Evolutionary conservation across 2,888 invertebrate species (phyloP).

Genomic region (Neoitamus cyanurus): DNA sequence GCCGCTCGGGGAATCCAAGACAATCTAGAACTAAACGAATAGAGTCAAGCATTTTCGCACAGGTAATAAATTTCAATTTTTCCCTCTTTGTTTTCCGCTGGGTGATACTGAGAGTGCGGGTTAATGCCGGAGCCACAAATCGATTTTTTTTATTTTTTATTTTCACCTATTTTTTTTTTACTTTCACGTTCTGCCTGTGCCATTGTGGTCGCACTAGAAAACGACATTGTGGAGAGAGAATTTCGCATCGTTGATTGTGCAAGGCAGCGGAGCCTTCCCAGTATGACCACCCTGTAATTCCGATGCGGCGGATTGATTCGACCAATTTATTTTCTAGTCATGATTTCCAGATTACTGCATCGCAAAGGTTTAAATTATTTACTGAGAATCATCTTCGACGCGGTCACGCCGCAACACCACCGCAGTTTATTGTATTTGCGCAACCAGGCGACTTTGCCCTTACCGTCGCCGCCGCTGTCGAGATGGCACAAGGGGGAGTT

Average conservation of each 20-base stretch:
- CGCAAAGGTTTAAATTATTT: conserved; percentile 30
- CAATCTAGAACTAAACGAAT: conserved; percentile 43
- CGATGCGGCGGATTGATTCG: conserved; percentile 34
- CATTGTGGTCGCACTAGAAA: neutral
- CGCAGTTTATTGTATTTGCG: neutral
- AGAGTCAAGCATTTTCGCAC: conserved; percentile 44
- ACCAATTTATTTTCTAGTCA: conserved; percentile 34
- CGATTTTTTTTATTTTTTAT: conserved; percentile 11
- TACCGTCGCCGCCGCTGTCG: too few relatives aligned
- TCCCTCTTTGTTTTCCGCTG: conserved; percentile 30
- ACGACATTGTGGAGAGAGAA: neutral
- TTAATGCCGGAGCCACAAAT: conserved; percentile 32
- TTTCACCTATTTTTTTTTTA: neutral
- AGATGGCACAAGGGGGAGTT: neutral
- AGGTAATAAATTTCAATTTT: conserved; percentile 46
- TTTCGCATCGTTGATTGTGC: conserved; percentile 22
- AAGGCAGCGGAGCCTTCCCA: too few relatives aligned
- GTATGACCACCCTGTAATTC: conserved; percentile 22
- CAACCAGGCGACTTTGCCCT: neutral
- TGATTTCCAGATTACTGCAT: conserved; percentile 38
- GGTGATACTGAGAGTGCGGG: conserved; percentile 11
- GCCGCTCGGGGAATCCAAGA: conserved; percentile 21
- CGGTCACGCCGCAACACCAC: neutral
- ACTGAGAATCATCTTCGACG: conserved; percentile 14
- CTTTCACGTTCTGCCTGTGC: neutral